A percentile compares a stretch with the other conserved stretches of the same genome.
Evolutionary conservation across 2,888 invertebrate species (phyloP).

Genomic region (Diachrysia chrysitis): DNA sequence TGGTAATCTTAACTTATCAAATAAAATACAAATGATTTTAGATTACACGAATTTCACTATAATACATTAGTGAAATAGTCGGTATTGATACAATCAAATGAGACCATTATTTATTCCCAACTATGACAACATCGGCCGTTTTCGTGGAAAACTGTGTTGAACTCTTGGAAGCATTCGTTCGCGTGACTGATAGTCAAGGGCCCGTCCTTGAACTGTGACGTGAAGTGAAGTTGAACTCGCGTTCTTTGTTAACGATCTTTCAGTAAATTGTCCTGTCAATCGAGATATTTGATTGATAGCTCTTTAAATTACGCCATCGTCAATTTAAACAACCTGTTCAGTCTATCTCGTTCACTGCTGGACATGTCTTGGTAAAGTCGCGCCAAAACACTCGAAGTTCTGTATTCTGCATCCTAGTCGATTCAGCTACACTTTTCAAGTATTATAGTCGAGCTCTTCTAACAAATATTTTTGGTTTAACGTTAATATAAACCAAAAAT

Average conservation of each 20-base stretch:
- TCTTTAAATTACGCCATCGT: too few relatives aligned
- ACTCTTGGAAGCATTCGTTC: slow-evolving; percentile 57
- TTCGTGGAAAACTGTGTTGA: slow-evolving; percentile 63
- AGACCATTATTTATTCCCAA: slow-evolving; percentile 54
- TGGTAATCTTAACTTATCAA: neutral
- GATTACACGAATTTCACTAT: slow-evolving; percentile 21
- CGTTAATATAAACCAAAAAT: too few relatives aligned
- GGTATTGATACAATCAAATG: slow-evolving; percentile 37
- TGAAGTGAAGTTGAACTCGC: slow-evolving; percentile 60
- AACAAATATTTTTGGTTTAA: too few relatives aligned
- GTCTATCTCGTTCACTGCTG: neutral
- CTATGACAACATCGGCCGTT: slow-evolving; percentile 56
- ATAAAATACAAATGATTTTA: neutral
- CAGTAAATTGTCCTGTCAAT: slow-evolving; percentile 32
- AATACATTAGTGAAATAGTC: slow-evolving; percentile 32
- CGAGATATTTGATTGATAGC: slow-evolving; percentile 22
- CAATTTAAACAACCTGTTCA: neutral
- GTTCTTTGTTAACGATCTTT: slow-evolving; percentile 34
- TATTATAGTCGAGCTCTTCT: too few relatives aligned
- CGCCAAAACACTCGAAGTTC: too few relatives aligned
- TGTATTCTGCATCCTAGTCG: too few relatives aligned
- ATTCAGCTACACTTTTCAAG: too few relatives aligned
- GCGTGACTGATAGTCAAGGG: slow-evolving; percentile 63
- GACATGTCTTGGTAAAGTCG: too few relatives aligned
- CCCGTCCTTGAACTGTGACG: slow-evolving; percentile 67